phyloP scores from a whole-genome alignment of 1,140 invertebrate species.

The Rhyzopertha dominica region DNA sequence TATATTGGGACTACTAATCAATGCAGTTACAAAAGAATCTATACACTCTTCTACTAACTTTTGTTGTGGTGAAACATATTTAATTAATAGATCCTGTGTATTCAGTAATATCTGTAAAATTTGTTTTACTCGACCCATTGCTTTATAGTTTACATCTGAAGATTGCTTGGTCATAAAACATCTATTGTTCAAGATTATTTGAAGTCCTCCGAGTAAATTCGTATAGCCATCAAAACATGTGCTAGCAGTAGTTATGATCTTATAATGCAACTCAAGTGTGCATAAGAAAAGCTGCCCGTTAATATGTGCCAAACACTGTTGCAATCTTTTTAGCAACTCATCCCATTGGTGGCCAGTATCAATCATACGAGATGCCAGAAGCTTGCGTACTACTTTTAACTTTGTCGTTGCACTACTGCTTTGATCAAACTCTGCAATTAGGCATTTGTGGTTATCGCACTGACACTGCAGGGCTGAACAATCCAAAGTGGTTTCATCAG shows the following conservation, averaged over 20 bases:
- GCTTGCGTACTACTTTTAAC: not conserved
- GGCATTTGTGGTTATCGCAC: no score
- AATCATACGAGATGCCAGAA: not conserved
- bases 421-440: no score
- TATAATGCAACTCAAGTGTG: conserved; percentile 18
- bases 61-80: conserved; percentile 13
- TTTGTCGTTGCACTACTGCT: not conserved
- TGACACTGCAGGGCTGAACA: no score
- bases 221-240: conserved; percentile 16
- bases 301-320: conserved; percentile 18
- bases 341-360: conserved; percentile 14
- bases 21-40: conserved; percentile 10
- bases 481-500: no score
- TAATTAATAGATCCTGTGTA: conserved; percentile 11
- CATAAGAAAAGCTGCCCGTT: conserved; percentile 17
- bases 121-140: conserved; percentile 2
- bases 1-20: conserved; percentile 9
- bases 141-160: conserved; percentile 7
- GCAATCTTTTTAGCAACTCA: conserved; percentile 13
- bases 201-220: conserved; percentile 14
- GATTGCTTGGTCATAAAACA: not conserved
- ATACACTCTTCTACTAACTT: conserved; percentile 15
- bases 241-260: conserved; percentile 11
- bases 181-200: conserved; percentile 13
- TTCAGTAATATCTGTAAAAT: conserved; percentile 15